These are phyloP conservation scores for Drosophila elegans DNA, from an alignment of 1,140 invertebrate species.

Conservation along the genomic window DNA sequence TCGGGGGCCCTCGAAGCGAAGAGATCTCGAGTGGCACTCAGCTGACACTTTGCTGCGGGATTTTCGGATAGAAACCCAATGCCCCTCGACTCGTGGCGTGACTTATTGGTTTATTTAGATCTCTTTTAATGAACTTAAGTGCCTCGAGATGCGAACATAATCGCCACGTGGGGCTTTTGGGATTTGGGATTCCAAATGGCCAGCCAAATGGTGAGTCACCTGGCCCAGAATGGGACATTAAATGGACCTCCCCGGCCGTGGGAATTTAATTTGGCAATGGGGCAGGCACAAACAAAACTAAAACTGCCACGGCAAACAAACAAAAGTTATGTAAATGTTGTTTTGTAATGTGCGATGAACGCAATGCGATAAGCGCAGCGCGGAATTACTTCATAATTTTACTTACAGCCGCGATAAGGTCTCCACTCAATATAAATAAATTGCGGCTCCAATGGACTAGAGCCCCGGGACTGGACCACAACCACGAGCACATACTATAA, in stretches of 20 bases:
- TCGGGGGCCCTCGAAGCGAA: constrained; percentile 35
- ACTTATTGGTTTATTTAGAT: constrained; percentile 83
- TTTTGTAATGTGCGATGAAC: constrained; percentile 83
- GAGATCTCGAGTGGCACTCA: constrained; percentile 72
- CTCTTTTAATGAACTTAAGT: constrained; percentile 81
- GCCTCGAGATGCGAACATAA: constrained; percentile 71
- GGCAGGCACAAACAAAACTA: constrained; percentile 34
- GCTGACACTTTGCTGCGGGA: constrained; percentile 73
- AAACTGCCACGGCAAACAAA: constrained; percentile 51
- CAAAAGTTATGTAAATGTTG: constrained; percentile 80
- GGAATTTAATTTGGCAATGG: constrained; percentile 75
- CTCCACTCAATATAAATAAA: constrained; percentile 58
- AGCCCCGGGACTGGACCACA: constrained; percentile 20
- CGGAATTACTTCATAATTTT: constrained; percentile 82
- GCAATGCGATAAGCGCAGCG: constrained; percentile 72
- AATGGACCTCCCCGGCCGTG: constrained; percentile 58
- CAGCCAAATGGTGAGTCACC: constrained; percentile 29
- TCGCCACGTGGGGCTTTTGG: constrained; percentile 35
- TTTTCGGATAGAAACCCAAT: constrained; percentile 78
- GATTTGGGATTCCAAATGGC: constrained; percentile 17
- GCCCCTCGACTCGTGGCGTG: constrained; percentile 75
- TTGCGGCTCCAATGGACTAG: constrained; percentile 18
- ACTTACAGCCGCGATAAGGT: constrained; percentile 63
- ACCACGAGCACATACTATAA: constrained; percentile 3
- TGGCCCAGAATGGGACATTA: constrained; percentile 22